Conservation (phyloP, 1,140 invertebrate species). For the Alviniconcha marisindica region DNA sequence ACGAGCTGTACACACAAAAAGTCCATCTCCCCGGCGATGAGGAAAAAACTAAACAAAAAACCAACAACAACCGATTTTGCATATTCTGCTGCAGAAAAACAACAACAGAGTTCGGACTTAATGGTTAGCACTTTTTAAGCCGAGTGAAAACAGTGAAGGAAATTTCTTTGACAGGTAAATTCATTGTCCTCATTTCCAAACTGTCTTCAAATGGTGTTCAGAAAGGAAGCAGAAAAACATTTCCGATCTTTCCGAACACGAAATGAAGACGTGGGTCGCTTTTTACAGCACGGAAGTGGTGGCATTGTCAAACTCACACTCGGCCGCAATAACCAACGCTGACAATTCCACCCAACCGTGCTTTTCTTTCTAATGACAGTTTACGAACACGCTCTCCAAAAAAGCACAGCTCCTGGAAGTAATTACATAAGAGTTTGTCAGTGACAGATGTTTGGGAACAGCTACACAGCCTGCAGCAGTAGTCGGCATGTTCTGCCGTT, state of each 20-base stretch:
- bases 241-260: background rate
- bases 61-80: too few relatives aligned
- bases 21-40: too few relatives aligned
- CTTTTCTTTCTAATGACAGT: slow-evolving; percentile 5
- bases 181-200: slow-evolving; percentile 19
- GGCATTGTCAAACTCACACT: slow-evolving; percentile 4
- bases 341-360: background rate
- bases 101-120: too few relatives aligned
- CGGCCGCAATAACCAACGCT: background rate
- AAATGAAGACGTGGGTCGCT: background rate
- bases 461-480: background rate
- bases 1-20: too few relatives aligned
- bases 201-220: background rate
- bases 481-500: background rate
- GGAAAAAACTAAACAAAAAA: too few relatives aligned
- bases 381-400: slow-evolving; percentile 1
- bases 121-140: too few relatives aligned
- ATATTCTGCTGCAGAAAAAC: too few relatives aligned
- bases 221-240: background rate
- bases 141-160: background rate
- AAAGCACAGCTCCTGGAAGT: background rate
- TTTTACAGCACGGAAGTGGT: background rate
- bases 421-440: slow-evolving; percentile 1
- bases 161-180: too few relatives aligned
- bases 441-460: background rate